phyloP scores from a whole-genome alignment of 2,888 invertebrate species.

The Drymonia ruficornis region DNA sequence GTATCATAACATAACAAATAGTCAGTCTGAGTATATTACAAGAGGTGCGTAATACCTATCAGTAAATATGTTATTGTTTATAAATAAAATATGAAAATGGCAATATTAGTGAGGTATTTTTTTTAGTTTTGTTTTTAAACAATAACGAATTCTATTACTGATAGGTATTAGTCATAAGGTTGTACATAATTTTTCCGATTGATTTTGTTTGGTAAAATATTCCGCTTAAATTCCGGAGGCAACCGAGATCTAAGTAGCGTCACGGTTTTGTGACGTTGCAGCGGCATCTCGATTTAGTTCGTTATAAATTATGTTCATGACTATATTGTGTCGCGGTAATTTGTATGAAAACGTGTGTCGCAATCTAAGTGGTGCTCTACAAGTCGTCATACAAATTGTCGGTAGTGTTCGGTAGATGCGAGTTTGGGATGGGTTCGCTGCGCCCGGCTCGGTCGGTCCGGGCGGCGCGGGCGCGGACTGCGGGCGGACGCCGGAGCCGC shows the following conservation, averaged over 20 bases:
- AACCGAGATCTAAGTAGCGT: background rate
- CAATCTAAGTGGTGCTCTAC: background rate
- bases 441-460: background rate
- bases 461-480: constrained; percentile 2
- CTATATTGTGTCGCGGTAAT: background rate
- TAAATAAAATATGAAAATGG: constrained; percentile 31
- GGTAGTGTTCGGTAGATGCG: background rate
- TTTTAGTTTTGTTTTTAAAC: constrained; percentile 15
- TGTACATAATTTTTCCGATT: background rate
- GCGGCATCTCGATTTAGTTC: background rate
- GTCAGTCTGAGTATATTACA: constrained; percentile 14
- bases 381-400: background rate
- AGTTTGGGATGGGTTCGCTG: background rate
- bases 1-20: constrained; percentile 7
- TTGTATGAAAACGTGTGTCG: background rate
- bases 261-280: background rate
- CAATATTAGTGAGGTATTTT: constrained; percentile 40
- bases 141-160: constrained; percentile 28
- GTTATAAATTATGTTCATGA: background rate
- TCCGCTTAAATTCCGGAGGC: background rate
- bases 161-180: constrained; percentile 1
- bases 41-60: constrained; percentile 22
- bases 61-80: constrained; percentile 28
- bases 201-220: background rate
- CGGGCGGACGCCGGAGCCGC: constrained; percentile 25